Evolutionary conservation across 2,113 vertebrate species (phyloP).

Genomic region (Coptodon bakossiorum): DNA sequence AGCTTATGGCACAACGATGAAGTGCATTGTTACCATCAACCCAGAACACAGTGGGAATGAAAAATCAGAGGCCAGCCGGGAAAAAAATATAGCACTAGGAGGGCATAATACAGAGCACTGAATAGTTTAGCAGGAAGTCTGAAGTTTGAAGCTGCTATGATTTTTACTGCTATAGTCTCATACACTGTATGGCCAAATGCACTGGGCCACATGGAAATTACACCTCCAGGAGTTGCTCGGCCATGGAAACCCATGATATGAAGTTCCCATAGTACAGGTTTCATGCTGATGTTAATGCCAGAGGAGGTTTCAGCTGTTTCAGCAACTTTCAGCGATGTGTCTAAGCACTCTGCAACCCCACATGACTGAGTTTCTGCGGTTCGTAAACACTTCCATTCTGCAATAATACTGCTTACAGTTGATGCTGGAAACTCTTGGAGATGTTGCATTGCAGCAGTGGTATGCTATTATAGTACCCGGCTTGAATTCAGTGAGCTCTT

Average conservation of each 20-base stretch:
- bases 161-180: not conserved
- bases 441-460: not conserved
- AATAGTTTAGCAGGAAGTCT: not conserved
- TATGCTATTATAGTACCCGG: not conserved
- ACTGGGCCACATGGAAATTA: not conserved
- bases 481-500: not conserved
- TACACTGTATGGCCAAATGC: not conserved
- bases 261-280: not conserved
- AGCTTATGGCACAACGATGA: constrained; percentile 26
- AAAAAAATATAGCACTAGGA: not conserved
- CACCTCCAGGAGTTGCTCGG: not conserved
- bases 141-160: not conserved
- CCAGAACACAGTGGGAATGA: not conserved
- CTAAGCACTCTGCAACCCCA: not conserved
- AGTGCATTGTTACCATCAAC: constrained; percentile 15
- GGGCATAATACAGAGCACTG: not conserved
- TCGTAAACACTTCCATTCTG: not conserved
- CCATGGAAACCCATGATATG: not conserved
- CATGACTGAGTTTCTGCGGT: not conserved
- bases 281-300: not conserved
- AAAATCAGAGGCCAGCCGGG: not conserved
- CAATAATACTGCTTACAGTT: not conserved
- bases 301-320: not conserved
- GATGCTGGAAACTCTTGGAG: not conserved
- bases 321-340: not conserved